Conservation (phyloP, 2,888 invertebrate genomes). For the Lithosia quadra region DNA sequence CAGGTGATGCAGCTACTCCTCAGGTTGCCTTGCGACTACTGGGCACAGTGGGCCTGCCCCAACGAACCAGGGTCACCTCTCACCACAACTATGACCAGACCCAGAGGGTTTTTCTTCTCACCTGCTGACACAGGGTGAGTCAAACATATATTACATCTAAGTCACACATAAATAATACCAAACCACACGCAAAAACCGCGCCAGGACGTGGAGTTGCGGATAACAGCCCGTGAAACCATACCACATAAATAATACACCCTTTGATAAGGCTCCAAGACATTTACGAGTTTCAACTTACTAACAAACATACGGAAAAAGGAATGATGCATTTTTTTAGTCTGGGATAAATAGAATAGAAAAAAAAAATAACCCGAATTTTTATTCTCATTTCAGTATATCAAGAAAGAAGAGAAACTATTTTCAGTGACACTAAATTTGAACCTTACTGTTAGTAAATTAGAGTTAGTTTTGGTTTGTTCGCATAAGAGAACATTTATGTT, state of each 20-base stretch:
- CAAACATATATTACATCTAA: not conserved
- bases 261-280: too few species aligned
- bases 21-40: constrained; percentile 91
- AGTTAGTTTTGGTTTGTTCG: constrained; percentile 60
- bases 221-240: too few species aligned
- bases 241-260: too few species aligned
- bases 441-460: constrained; percentile 31
- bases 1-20: constrained; percentile 91
- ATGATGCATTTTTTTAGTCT: too few species aligned
- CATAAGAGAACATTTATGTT: constrained; percentile 65
- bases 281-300: too few species aligned
- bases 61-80: constrained; percentile 50
- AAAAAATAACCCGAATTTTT: constrained; percentile 7
- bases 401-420: constrained; percentile 80
- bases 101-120: constrained; percentile 82
- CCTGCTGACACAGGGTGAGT: constrained; percentile 76
- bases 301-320: too few species aligned
- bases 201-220: too few species aligned
- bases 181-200: too few species aligned
- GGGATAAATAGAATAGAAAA: too few species aligned
- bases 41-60: constrained; percentile 90
- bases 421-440: constrained; percentile 56
- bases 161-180: not conserved
- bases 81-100: constrained; percentile 48
- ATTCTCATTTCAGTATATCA: constrained; percentile 64